Percentiles rank a stretch among this genome's conserved stretches.
phyloP scores from a whole-genome alignment of 1,140 invertebrate species.

The Brachionus asplanchnoidis region DNA sequence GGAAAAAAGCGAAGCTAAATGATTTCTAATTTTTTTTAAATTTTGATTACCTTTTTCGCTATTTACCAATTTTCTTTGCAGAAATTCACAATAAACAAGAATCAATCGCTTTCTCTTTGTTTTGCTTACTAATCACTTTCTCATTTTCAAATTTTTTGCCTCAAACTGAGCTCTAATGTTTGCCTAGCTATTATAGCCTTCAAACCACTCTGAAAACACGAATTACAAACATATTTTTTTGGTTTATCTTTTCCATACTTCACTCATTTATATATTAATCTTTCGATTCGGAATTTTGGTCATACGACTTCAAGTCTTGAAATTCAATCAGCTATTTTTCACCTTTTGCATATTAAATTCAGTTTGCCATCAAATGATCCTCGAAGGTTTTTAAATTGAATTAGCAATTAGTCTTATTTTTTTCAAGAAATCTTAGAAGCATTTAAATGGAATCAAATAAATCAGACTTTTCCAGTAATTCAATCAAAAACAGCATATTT shows the following conservation, averaged over 20 bases:
- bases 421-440: not conserved
- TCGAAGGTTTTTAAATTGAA: too few species aligned
- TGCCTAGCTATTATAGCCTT: not conserved
- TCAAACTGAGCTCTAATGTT: not conserved
- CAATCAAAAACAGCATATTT: not conserved
- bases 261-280: not conserved
- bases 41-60: constrained; percentile 34
- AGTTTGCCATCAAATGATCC: too few species aligned
- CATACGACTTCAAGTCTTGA: not conserved
- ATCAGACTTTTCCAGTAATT: not conserved
- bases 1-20: not conserved
- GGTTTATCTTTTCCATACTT: not conserved
- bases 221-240: not conserved
- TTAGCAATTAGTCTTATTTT: not conserved
- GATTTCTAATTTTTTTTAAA: constrained; percentile 8
- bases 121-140: constrained; percentile 27
- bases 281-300: not conserved
- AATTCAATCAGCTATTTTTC: not conserved
- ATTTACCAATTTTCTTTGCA: not conserved
- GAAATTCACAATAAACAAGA: constrained; percentile 29
- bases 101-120: not conserved
- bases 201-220: not conserved
- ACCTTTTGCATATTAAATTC: not conserved
- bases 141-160: not conserved
- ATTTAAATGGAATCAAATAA: not conserved